Conservation (phyloP, 2,113 vertebrate genomes). For the Callocephalon fimbriatum region DNA sequence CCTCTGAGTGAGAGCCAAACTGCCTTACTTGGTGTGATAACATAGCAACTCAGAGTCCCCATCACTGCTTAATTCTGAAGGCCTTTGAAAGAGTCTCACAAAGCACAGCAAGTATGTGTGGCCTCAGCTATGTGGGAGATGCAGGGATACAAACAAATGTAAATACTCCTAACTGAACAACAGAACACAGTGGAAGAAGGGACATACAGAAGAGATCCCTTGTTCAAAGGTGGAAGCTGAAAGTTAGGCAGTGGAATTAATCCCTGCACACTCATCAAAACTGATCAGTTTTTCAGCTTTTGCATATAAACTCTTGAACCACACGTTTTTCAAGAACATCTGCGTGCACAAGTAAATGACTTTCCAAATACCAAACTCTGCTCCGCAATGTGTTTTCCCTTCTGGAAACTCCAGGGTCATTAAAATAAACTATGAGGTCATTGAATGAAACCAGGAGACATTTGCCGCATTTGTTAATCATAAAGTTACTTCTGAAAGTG, state of each 20-base stretch:
- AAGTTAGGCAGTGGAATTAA: neutral
- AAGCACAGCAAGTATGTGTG: neutral
- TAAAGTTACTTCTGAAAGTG: neutral
- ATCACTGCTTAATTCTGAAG: neutral
- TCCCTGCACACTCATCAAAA: neutral
- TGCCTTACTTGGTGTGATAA: neutral
- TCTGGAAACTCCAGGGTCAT: neutral
- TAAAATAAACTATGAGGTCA: neutral
- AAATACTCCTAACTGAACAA: constrained; percentile 3
- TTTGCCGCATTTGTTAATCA: neutral
- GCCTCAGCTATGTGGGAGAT: neutral
- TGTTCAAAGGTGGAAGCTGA: neutral
- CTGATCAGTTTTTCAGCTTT: neutral
- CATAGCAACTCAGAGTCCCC: constrained; percentile 25
- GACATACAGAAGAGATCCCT: neutral
- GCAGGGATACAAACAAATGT: neutral
- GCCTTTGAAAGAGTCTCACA: neutral
- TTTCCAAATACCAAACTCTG: neutral
- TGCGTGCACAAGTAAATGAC: neutral
- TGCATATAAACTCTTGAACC: neutral
- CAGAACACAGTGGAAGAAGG: neutral
- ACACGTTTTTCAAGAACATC: accelerated
- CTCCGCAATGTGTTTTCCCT: neutral
- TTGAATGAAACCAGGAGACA: neutral
- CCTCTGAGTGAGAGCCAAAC: neutral